Base-by-base conservation (phyloP, 1,140 invertebrate species). In the Eciton burchellii region DNA sequence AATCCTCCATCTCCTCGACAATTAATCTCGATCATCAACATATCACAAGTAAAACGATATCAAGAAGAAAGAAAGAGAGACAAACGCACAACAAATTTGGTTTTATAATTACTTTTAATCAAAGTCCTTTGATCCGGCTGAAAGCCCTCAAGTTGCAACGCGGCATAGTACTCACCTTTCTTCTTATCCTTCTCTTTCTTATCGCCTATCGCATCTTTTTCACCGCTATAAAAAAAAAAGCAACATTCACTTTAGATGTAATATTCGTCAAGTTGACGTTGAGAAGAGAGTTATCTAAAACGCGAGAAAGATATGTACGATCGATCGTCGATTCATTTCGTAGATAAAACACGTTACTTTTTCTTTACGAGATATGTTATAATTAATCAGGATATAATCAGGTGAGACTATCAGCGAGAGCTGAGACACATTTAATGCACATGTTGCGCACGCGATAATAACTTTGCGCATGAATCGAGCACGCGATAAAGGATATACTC, bases 131-230 rank as follows among this genome's bases (percentile, higher is more conserved):
- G 24, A 19, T 26, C 29, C 47, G n/a, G 14, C 24, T 77, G n/a
- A 11, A 59, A 68, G 54, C 47, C 60, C 14, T 60, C 24, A 60
- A 49, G 24, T 56, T 79, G 56, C 35, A 56, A 77, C 21, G 24
- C 47, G 26, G 5, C 65, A 14, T 9, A 3, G 9, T 35, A 59
- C 71, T 87, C 85, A 92, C 93, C 93, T 93, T 93, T 93, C 77
- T 92, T 93, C 83, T 93, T 94, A 54, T 93, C 92, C 73, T 93
- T 93, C 59, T 94, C 93, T 71, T 94, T 94, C 76, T 94, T 94
- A 14, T 94, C 94, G 12, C 73, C 47, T 35, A 35, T 35, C 9
- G 91, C 92, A 87, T 94, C 93, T 84, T 92, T 92, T 24, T 93
- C 93, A 49, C 90, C 88, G 26, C 92, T 93, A 84, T 81, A 91